Evolutionary conservation across 2,797 vertebrate species (phyloP), one percentile per base, ranked within the genome.

Genomic region (Bovichtus diacanthus): DNA sequence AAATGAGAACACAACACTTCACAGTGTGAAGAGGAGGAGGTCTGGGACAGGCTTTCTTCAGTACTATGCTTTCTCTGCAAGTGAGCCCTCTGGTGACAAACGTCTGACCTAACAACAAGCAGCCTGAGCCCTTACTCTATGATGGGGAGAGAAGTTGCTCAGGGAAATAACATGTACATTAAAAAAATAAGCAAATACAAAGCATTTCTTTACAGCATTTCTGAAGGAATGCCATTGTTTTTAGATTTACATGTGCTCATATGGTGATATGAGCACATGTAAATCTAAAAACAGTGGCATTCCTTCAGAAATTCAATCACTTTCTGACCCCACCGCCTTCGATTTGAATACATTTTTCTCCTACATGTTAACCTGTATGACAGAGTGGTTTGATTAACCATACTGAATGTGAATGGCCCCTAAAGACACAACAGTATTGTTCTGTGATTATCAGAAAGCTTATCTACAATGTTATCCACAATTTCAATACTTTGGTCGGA

Each of bases 11-110:
- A 79, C 59, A 74, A 46, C 76, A 82, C 16, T 39, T 74, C 3
- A n/a, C n/a, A 56, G 54, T 54, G 43, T 29, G 1, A 39, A 58
- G 15, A 34, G 19, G 46, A 64, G n/a, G 36, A 46, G 19, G 43
- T 44, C 23, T 18, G 23, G 9, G 43, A 21, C 21, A 21, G 23
- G 38, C 38, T 34, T 23, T 6, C 19, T 59, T 31, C 21, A 59
- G 46, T 16, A 34, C 10, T 9, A 2, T 2, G 51, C 36, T 34
- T 13, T 64, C 47, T 59, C 41, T 65, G 61, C 36, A 41, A 80
- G 56, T 58, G 86, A 76, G 85, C 77, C 88, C 73, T 78, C 83
- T 90, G 73, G 70, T 87, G 86, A 65, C 54, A 59, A 69, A 46
- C 34, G 15, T 59, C 34, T 59, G 47, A 51, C 25, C 64, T 27